These are phyloP conservation scores for Geopemphigus sp. DNA, from an alignment of 1,140 invertebrate species.

Conservation along the genomic window DNA sequence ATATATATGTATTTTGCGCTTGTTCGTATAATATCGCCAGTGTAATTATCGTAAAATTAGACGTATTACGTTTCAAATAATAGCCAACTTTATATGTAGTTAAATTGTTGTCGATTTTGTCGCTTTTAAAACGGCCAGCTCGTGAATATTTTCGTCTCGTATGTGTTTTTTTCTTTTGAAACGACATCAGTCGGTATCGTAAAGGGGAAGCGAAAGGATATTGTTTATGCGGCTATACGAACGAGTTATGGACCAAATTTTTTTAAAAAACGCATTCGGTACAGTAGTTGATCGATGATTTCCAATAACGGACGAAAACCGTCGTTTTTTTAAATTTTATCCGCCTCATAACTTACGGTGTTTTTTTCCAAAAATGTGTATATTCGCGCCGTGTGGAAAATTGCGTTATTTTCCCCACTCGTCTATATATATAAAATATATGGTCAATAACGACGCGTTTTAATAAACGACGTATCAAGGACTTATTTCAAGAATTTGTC, in stretches of 20 bases:
- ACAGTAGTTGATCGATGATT: too few relatives aligned
- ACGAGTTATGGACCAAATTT: neutral
- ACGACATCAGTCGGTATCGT: neutral
- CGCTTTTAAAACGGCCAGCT: neutral
- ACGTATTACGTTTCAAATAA: neutral
- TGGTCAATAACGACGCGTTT: too few relatives aligned
- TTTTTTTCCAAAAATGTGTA: neutral
- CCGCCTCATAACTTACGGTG: neutral
- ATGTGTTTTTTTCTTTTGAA: neutral
- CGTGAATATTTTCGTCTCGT: neutral
- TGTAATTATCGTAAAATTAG: constrained; percentile 5
- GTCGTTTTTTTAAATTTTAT: neutral
- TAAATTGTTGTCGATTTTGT: constrained; percentile 9
- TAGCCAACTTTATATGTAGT: neutral
- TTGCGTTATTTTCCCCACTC: too few relatives aligned
- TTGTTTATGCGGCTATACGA: neutral
- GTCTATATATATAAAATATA: too few relatives aligned
- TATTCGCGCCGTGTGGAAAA: neutral
- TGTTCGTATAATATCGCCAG: neutral
- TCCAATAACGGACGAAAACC: neutral
- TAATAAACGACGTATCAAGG: too few relatives aligned
- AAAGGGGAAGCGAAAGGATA: neutral
- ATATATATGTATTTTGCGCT: too few relatives aligned
- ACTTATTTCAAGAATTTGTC: too few relatives aligned
- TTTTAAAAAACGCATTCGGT: neutral